Evolutionary conservation across 2,113 vertebrate genomes (phyloP), one percentile per base, ranked within the genome.

Genomic region (Aptenodytes forsteri): DNA sequence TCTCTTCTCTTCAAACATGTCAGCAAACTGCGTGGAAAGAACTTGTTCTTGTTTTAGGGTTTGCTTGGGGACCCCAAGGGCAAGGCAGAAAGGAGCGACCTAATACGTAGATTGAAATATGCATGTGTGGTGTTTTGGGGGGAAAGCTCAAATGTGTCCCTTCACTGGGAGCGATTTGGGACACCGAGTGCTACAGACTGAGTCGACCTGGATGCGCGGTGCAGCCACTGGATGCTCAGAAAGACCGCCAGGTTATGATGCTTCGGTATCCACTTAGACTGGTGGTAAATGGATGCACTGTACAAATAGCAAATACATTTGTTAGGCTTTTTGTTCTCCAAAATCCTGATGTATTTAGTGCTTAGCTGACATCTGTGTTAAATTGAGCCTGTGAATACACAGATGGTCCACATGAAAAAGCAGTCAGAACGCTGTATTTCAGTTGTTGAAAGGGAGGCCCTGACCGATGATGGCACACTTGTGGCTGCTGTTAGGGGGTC

Each of bases 71-170:
- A 42, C 4, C 38, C 55, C 13, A 5, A 26, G 27, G 56, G n/a
- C 5, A 6, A 38, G 46, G 16, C 9, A 56, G 54, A 29, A 40
- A 52, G 77, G 64, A 44, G 40, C 7, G 46, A 42, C 66, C 79
- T n/a, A 18, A 42, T 6, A 4, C 0, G 0, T 11, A 59, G 44
- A 12, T 26, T 36, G 82, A 47, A 26, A n/a, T 36, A 4, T 4
- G n/a, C 10, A 4, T 2, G 1, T 7, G 44, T 38, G 36, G 16
- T 30, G 49, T 6, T 56, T 29, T 5, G 6, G 7, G 10, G 49
- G 38, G 6, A 10, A 25, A 61, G 26, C 49, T 65, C 4, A 8
- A 25, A 52, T 10, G 16, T 29, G 40, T 13, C 34, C 3, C 22
- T 79, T 58, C 38, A 2, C 29, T 64, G 76, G 54, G 92, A 36